Evolutionary conservation across 2,888 invertebrate genomes (phyloP).

Genomic region (Bembecia ichneumoniformis): DNA sequence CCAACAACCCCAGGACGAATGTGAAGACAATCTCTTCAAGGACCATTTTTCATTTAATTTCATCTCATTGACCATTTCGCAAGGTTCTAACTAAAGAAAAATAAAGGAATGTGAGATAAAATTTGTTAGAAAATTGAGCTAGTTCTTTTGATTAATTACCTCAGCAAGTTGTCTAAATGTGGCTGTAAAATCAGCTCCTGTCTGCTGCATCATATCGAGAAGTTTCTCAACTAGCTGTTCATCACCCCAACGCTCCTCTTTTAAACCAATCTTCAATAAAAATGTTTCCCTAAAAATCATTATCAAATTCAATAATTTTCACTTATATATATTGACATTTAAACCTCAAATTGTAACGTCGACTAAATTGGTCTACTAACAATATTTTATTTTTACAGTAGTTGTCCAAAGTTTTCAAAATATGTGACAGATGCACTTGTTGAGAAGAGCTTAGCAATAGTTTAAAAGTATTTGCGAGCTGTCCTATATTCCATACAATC

Average conservation of each 20-base stretch:
- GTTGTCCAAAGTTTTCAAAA: slow-evolving; percentile 56
- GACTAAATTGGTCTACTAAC: slow-evolving; percentile 33
- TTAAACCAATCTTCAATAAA: slow-evolving; percentile 69
- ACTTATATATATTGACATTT: too few relatives aligned
- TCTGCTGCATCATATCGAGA: slow-evolving; percentile 74
- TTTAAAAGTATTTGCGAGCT: slow-evolving; percentile 72
- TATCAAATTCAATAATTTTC: too few relatives aligned
- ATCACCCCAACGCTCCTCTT: slow-evolving; percentile 58
- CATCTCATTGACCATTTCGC: slow-evolving; percentile 45
- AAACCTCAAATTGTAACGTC: too few relatives aligned
- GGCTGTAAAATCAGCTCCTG: slow-evolving; percentile 76
- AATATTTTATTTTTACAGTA: slow-evolving; percentile 64
- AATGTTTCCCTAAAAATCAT: slow-evolving; percentile 43
- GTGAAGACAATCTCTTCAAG: slow-evolving; percentile 54
- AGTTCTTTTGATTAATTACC: slow-evolving; percentile 20
- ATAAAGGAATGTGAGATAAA: not conserved
- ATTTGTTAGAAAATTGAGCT: not conserved
- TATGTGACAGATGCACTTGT: slow-evolving; percentile 54
- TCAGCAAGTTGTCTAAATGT: slow-evolving; percentile 73
- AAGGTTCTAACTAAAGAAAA: slow-evolving; percentile 42
- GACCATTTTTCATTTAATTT: slow-evolving; percentile 65
- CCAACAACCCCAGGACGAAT: slow-evolving; percentile 63
- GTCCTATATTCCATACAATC: slow-evolving; percentile 75
- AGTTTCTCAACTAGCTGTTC: slow-evolving; percentile 66
- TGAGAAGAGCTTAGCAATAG: slow-evolving; percentile 58